A percentile compares a stretch with the other conserved stretches of the same genome.
phyloP scores from a whole-genome alignment of 2,113 vertebrate species.

The Nesogale talazaci region DNA sequence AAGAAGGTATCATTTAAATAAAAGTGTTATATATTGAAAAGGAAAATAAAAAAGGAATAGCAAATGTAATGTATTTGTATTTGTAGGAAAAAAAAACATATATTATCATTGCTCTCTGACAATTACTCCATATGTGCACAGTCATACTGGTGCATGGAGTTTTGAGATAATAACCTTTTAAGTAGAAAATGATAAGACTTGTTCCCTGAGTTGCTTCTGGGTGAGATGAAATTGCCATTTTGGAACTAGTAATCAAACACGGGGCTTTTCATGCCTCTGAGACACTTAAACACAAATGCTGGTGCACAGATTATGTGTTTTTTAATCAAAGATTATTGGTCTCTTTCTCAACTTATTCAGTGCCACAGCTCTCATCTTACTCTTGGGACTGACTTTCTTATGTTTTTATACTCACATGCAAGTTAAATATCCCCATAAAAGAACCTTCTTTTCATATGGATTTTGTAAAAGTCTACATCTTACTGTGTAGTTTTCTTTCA shows the following conservation, averaged over 20 bases:
- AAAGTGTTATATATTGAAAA: background rate
- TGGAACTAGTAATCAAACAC: background rate
- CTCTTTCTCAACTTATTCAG: background rate
- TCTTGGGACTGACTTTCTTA: background rate
- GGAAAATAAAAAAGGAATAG: background rate
- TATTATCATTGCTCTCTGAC: background rate
- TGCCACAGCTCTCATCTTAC: background rate
- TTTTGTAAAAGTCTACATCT: too few relatives aligned
- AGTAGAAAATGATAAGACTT: background rate
- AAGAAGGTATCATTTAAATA: background rate
- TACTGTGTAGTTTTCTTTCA: too few relatives aligned
- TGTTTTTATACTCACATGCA: background rate
- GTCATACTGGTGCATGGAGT: background rate
- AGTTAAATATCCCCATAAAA: too few relatives aligned
- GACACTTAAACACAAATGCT: background rate
- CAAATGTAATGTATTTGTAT: background rate
- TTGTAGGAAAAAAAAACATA: background rate
- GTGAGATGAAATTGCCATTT: background rate
- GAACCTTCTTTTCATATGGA: too few relatives aligned
- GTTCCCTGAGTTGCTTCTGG: background rate
- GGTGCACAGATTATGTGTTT: background rate
- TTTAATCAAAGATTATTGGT: background rate
- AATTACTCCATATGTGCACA: too few relatives aligned
- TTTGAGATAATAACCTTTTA: background rate
- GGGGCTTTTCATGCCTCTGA: background rate